A percentile compares a stretch with the other conserved stretches of the same genome.
Conservation (phyloP, 2,888 invertebrate species). For the Caenorhabditis macrosperma region DNA sequence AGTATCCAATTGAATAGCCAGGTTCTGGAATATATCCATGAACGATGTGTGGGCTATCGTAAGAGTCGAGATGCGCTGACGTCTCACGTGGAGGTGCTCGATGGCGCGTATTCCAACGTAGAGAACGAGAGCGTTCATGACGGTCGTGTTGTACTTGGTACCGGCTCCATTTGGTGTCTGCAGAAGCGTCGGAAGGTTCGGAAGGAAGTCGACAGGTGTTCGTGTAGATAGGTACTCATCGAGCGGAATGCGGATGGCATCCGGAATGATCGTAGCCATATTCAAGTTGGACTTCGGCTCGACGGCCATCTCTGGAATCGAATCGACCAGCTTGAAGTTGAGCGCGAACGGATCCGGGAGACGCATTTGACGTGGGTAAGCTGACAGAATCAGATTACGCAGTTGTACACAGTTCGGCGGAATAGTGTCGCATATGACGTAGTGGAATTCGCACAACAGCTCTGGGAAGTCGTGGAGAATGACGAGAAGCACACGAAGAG, state of each 20-base stretch:
- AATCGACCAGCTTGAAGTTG: conserved; percentile 86
- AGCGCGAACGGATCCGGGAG: conserved; percentile 99
- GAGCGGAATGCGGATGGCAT: conserved; percentile 84
- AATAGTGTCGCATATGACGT: conserved; percentile 98
- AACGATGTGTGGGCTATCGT: conserved; percentile 99
- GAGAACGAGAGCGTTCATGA: conserved; percentile 96
- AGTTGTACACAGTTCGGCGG: conserved; percentile 99
- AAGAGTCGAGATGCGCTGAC: conserved; percentile 93
- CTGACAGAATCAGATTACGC: conserved; percentile 96
- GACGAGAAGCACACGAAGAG: conserved; percentile 89
- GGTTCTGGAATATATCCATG: conserved; percentile 99
- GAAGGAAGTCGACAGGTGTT: conserved; percentile 82
- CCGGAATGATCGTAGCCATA: conserved; percentile 74
- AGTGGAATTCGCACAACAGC: conserved; percentile 98
- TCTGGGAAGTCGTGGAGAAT: conserved; percentile 98
- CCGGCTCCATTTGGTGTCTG: conserved; percentile 85
- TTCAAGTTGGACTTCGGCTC: conserved; percentile 78
- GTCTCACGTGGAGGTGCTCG: conserved; percentile 90
- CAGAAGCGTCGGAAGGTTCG: conserved; percentile 81
- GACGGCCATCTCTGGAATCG: conserved; percentile 78
- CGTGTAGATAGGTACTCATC: conserved; percentile 92
- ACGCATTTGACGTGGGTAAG: conserved; percentile 97
- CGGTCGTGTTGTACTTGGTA: conserved; percentile 92
- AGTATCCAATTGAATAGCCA: conserved; percentile 96
- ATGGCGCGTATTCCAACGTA: conserved; percentile 93